Base-by-base conservation (phyloP, 92 coral and sea anemone species). In the Heliopora coerulea region DNA sequence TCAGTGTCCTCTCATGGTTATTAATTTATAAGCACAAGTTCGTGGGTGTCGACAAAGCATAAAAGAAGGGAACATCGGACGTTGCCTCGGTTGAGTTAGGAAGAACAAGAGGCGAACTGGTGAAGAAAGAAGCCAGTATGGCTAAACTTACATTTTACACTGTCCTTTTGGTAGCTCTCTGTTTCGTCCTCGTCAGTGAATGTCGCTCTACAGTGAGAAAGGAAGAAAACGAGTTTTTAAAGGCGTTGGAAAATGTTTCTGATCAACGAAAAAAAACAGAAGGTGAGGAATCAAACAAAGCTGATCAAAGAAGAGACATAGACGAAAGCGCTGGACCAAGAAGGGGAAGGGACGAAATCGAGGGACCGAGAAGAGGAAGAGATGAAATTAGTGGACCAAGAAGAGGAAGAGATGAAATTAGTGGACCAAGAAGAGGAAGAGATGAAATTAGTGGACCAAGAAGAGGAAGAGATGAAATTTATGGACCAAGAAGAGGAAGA, bases 401-500 rank as follows among this genome's bases (percentile, higher is more conserved):
- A n/a, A 65, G 73, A 14, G 84, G 84, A 0, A 59, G 85, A 54
- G 52, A 59, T 48, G 70, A 49, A 30, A 72, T 68, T 3, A 56
- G 30, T n/a, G 90, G 90, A 31, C 87, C 90, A 24, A 82, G 89
- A 44, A 84, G 84, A 21, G 88, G 88, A 57, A 82, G 91, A n/a
- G 77, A 74, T 35, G 52, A 83, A 58, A 79, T 78, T 15, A 37
- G 33, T 15, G 91, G 91, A 50, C 83, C 91, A 21, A 81, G 95
- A 24, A 83, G 90, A 63, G 90, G 91, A 49, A 70, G 97, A 74
- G 87, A 74, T 59, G 29, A 80, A 35, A 60, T 63, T 14, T 58
- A 67, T 27, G 97, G 91, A 31, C 87, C 88, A 14, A 79, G 96
- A 12, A 86, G 91, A 59, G 95, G 93, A 13, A 87, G 91, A 57